These are phyloP conservation scores for Regulus satrapa DNA, from an alignment of 2,113 vertebrate species.

Conservation along the genomic window DNA sequence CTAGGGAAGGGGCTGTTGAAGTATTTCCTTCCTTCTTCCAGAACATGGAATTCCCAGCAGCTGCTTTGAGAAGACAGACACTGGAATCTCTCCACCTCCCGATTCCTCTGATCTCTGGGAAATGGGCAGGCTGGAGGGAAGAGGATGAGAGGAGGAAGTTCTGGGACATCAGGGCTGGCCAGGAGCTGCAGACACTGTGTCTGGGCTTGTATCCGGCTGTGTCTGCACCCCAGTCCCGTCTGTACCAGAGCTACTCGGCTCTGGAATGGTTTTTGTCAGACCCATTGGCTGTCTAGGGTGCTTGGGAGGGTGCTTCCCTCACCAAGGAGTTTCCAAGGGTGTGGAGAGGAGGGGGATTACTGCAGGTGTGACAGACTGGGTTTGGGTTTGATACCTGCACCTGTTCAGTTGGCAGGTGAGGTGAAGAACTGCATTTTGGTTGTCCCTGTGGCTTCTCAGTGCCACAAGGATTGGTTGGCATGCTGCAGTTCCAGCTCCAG, in stretches of 20 bases:
- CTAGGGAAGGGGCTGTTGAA: neutral
- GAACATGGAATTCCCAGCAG: accelerated
- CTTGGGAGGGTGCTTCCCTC: neutral
- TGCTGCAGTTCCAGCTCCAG: neutral
- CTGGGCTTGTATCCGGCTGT: neutral
- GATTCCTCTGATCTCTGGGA: neutral
- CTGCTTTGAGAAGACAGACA: accelerated
- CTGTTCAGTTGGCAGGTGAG: neutral
- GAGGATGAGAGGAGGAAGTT: neutral
- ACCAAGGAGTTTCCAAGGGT: accelerated
- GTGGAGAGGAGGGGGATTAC: too few species aligned
- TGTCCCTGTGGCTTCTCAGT: neutral
- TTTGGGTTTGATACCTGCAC: neutral
- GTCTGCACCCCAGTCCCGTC: neutral
- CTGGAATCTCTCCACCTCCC: neutral
- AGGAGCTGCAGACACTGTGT: neutral
- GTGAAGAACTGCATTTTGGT: neutral
- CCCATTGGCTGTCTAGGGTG: neutral
- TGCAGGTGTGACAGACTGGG: accelerated
- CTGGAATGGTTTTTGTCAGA: neutral
- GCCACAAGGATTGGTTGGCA: accelerated
- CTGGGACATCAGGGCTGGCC: neutral
- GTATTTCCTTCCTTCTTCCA: neutral
- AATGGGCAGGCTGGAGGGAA: neutral
- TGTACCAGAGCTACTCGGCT: neutral